phyloP scores from a whole-genome alignment of 2,113 vertebrate genomes.

The Rhineura floridana region DNA sequence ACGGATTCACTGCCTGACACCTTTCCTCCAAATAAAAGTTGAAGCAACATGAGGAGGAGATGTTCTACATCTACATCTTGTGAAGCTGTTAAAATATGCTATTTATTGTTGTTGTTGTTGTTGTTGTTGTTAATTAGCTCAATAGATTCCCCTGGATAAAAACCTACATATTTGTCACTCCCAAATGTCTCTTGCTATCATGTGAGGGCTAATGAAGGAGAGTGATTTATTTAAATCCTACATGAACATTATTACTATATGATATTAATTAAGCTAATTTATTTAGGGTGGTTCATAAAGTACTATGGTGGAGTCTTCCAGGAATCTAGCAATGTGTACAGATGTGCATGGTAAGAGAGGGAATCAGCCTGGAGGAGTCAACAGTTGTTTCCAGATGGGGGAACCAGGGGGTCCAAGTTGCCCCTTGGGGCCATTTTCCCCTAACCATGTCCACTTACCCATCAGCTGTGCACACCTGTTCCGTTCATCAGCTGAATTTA shows the following conservation, averaged over 20 bases:
- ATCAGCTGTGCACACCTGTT: no score
- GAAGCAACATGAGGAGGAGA: not conserved
- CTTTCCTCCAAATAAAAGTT: not conserved
- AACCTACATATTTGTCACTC: not conserved
- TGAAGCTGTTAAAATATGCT: not conserved
- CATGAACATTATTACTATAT: not conserved
- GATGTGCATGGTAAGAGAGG: not conserved
- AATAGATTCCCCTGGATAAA: conserved; percentile 4
- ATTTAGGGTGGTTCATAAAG: not conserved
- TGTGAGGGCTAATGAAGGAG: no score
- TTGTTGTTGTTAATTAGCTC: not conserved
- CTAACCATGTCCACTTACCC: no score
- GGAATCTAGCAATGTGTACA: not conserved
- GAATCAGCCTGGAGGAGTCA: not conserved
- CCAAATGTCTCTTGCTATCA: not conserved
- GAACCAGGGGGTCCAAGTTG: no score
- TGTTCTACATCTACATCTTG: not conserved
- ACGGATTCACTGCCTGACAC: not conserved
- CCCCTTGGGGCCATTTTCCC: no score
- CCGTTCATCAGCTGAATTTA: no score
- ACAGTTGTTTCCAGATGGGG: not conserved
- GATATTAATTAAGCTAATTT: not conserved
- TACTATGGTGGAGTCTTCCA: not conserved
- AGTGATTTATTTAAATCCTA: not conserved
- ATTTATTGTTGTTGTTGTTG: no score